Evolutionary conservation across 2,113 vertebrate species (phyloP).

Genomic region (Pomatorhinus ruficollis): DNA sequence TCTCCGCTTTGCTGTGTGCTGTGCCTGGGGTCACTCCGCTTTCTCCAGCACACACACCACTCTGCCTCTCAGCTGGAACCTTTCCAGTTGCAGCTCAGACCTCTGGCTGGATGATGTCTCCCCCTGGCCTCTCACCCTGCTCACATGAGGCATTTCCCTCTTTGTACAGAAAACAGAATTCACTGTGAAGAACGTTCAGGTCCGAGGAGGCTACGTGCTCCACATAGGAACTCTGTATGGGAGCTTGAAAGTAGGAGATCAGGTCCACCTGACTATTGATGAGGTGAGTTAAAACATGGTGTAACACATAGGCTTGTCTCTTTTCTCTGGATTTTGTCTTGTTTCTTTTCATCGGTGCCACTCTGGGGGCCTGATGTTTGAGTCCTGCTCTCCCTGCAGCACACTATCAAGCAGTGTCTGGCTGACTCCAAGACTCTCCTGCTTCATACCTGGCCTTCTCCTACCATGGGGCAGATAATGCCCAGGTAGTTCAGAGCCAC

Average conservation of each 20-base stretch:
- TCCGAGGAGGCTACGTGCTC: conserved; percentile 91
- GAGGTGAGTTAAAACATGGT: conserved; percentile 80
- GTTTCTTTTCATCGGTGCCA: background rate
- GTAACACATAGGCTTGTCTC: background rate
- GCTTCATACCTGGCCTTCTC: background rate
- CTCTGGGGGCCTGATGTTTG: background rate
- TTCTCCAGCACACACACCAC: background rate
- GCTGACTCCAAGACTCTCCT: background rate
- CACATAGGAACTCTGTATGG: conserved; percentile 92
- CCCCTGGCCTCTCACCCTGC: background rate
- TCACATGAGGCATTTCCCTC: background rate
- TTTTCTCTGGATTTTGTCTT: background rate
- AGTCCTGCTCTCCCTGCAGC: background rate
- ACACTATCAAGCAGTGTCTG: accelerated
- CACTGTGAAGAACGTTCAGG: conserved; percentile 93
- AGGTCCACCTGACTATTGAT: conserved; percentile 85
- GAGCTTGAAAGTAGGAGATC: conserved; percentile 86
- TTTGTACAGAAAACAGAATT: conserved; percentile 90
- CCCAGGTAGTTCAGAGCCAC: background rate
- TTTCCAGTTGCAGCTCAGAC: background rate
- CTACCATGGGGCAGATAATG: accelerated
- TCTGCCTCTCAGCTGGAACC: background rate
- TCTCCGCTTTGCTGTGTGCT: background rate
- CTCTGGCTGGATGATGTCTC: background rate
- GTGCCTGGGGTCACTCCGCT: background rate